Base-by-base conservation (phyloP, 1,140 invertebrate genomes). In the Drosophila miranda region DNA sequence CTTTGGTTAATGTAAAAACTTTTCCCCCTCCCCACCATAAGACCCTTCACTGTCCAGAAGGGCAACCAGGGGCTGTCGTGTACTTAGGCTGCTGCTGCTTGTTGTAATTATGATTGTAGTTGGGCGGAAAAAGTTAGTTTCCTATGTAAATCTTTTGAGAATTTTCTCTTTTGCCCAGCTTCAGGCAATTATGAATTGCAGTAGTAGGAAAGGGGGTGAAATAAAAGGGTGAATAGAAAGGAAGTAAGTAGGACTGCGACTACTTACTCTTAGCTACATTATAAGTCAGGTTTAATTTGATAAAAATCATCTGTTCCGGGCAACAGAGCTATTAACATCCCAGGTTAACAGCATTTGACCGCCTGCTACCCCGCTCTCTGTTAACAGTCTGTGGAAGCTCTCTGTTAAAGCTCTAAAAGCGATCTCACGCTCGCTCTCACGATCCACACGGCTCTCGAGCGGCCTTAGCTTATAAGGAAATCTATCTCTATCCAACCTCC, bases 1-100 rank as follows among this genome's bases (percentile, higher is more conserved):
- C 80, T 83, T 83, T 76, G 79, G 71, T 83, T 83, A 83, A 83
- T 83, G 79, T 83, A 80, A 83, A 83, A 83, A 83, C 76, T 74
- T 83, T 55, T 14, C 28, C 49, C 14, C 61, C 3, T 3, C 30
- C 7, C 46, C 68, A 75, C 64, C 71, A 75, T 71, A 83, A 72
- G 71, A 62, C 59, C 46, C 11, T 8, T 26, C 4, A 21, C 0
- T 42, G 53, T 19, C 14, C 23, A 26, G 16, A 26, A 26, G 9
- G 51, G 49, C 23, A 48, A 11, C 14, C 11, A 23, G 16, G 43
- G n/a, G 21, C 19, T 14, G n/a, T 45, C 19, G 19, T 28, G 50
- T 28, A 49, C 68, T 78, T 64, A 49, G 78, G 62, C 62, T 57
- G 23, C 62, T 57, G 23, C 23, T 26, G 45, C 63, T 68, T 56